Evolutionary conservation across 2,888 invertebrate genomes (phyloP), one percentile per base, ranked within the genome.

Genomic region (Exocentrus adspersus): DNA sequence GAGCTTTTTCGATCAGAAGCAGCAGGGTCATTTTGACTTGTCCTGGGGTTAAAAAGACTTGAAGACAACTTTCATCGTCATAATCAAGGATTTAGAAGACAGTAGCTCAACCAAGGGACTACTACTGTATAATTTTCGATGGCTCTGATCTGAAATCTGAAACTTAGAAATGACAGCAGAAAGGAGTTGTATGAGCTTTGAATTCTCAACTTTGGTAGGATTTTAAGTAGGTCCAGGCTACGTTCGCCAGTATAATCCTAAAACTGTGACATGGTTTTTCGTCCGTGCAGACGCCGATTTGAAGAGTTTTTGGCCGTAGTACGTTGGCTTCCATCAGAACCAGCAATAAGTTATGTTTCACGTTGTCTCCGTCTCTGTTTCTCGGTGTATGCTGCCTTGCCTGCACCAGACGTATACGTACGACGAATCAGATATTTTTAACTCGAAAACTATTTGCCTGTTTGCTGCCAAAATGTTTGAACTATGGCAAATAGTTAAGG

Each of bases 381-480:
- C n/a, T n/a, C n/a, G n/a, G n/a, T n/a, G n/a, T n/a, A n/a, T n/a
- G n/a, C n/a, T n/a, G n/a, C n/a, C 56, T 61, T 58, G 64, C 60
- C 64, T 58, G 64, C 60, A 57, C 59, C 50, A 56, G 64, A 48
- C 64, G 56, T 37, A 56, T 43, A 61, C 60, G 63, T 61, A 67
- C 62, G 60, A 75, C 73, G 70, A 72, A 75, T 72, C 65, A 72
- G 80, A 77, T 81, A 80, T 81, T 81, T 81, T 81, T 81, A 80
- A 80, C 80, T 78, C 75, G 73, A 73, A 74, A 80, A 79, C 80
- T 80, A 81, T 80, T 80, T 75, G 79, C 77, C 75, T 76, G 77
- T 77, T 78, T 75, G 80, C 77, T 80, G 80, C 81, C 80, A 80
- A 80, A 81, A 80, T 78, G 78, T 78, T 78, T 79, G 78, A 80